Percentiles rank a stretch among this genome's conserved stretches.
Conservation (phyloP, 1,140 invertebrate species). For the Drosophila sechellia region DNA sequence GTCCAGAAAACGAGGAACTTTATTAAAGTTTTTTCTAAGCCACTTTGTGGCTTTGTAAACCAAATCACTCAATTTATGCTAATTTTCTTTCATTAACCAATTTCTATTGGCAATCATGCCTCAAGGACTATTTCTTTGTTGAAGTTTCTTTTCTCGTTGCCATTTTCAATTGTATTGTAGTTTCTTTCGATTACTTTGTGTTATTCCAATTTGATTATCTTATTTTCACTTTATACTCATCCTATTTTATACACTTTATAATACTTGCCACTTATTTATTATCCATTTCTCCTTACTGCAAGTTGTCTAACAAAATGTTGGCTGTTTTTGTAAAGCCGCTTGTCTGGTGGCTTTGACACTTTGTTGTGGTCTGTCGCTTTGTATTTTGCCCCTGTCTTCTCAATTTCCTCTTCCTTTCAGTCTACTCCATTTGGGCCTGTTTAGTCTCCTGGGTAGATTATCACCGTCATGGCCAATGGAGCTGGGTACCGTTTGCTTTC, state of each 20-base stretch:
- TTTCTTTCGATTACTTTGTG: slow-evolving; percentile 32
- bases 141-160: not conserved
- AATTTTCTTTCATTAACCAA: slow-evolving; percentile 16
- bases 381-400: slow-evolving; percentile 25
- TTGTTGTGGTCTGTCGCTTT: slow-evolving; percentile 46
- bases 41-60: slow-evolving; percentile 13
- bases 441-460: slow-evolving; percentile 65
- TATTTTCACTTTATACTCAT: slow-evolving; percentile 27
- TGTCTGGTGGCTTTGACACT: slow-evolving; percentile 65
- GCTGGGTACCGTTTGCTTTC: slow-evolving; percentile 15
- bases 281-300: slow-evolving; percentile 47
- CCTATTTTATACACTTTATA: not conserved
- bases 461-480: slow-evolving; percentile 53
- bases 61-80: slow-evolving; percentile 17
- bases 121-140: not conserved
- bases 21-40: not conserved
- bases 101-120: slow-evolving; percentile 18
- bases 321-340: slow-evolving; percentile 23
- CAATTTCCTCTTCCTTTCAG: slow-evolving; percentile 6
- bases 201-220: slow-evolving; percentile 66
- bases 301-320: slow-evolving; percentile 59
- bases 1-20: too few relatives aligned
- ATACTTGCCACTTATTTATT: slow-evolving; percentile 43
- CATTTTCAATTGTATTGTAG: slow-evolving; percentile 9
- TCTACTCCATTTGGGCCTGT: slow-evolving; percentile 32